Conservation (phyloP, 2,797 vertebrate species). For the Thripadectes ignobilis region DNA sequence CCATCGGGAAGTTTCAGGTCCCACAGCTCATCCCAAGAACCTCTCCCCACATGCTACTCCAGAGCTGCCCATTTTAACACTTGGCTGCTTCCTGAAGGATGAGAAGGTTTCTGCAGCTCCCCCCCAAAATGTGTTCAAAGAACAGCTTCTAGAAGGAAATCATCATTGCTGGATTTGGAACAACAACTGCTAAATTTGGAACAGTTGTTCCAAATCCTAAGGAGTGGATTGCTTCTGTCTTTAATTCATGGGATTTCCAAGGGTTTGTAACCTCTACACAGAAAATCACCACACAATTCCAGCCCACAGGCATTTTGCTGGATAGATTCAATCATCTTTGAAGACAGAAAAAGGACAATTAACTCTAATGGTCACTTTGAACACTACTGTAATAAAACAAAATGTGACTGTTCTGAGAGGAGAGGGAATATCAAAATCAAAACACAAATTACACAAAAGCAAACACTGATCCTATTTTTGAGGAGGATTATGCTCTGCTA, state of each 20-base stretch:
- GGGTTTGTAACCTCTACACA: background rate
- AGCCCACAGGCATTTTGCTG: background rate
- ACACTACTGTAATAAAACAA: background rate
- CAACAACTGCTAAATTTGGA: background rate
- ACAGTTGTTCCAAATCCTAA: background rate
- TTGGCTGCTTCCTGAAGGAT: background rate
- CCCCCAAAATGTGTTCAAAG: background rate
- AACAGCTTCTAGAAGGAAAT: background rate
- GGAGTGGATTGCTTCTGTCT: background rate
- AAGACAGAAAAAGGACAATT: background rate
- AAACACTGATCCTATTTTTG: background rate
- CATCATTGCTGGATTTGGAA: background rate
- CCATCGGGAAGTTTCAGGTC: background rate
- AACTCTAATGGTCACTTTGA: background rate
- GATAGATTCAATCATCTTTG: background rate
- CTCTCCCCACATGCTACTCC: background rate
- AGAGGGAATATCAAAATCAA: background rate
- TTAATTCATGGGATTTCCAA: background rate
- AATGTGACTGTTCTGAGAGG: background rate
- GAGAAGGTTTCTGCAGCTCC: background rate
- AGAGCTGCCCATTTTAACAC: background rate
- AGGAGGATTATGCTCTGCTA: background rate
- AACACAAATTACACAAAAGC: background rate
- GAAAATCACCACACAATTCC: background rate
- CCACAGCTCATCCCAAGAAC: background rate